Evolutionary conservation across 2,888 invertebrate genomes (phyloP).

Genomic region (Amblyteles armatorius): DNA sequence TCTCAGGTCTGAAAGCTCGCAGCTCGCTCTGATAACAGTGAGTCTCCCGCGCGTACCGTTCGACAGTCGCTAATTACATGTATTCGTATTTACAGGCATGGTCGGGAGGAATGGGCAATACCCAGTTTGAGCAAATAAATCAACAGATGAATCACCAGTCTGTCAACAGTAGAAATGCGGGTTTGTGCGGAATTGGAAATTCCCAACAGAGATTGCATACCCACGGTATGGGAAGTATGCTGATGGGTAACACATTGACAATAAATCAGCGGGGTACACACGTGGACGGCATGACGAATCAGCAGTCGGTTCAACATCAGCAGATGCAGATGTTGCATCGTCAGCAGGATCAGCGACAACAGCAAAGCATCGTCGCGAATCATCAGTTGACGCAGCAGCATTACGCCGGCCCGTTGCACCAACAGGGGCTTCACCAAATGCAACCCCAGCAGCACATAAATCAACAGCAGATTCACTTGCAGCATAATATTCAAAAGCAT

Average conservation of each 20-base stretch:
- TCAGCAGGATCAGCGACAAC: slow-evolving; percentile 75
- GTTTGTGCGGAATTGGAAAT: slow-evolving; percentile 75
- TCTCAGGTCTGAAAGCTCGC: slow-evolving; percentile 78
- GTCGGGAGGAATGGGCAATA: slow-evolving; percentile 80
- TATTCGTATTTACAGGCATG: slow-evolving; percentile 76
- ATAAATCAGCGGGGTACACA: slow-evolving; percentile 80
- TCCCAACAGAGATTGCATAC: slow-evolving; percentile 80
- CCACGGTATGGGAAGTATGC: slow-evolving; percentile 80
- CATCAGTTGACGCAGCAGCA: slow-evolving; percentile 79
- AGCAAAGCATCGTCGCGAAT: slow-evolving; percentile 77
- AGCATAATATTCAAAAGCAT: slow-evolving; percentile 70
- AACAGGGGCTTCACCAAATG: slow-evolving; percentile 77
- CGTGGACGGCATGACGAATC: slow-evolving; percentile 77
- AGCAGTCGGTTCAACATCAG: slow-evolving; percentile 78
- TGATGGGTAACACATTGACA: slow-evolving; percentile 81
- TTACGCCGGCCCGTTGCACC: slow-evolving; percentile 79
- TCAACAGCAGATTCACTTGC: slow-evolving; percentile 73
- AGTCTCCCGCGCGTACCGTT: not conserved
- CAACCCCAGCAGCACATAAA: slow-evolving; percentile 78
- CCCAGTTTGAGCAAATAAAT: slow-evolving; percentile 80
- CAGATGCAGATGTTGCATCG: slow-evolving; percentile 74
- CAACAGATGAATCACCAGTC: slow-evolving; percentile 80
- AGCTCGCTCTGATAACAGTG: not conserved
- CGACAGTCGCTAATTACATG: not conserved
- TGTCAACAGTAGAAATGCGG: slow-evolving; percentile 78